Evolutionary conservation across 2,113 vertebrate genomes (phyloP).

Genomic region (Gymnorhina tibicen): DNA sequence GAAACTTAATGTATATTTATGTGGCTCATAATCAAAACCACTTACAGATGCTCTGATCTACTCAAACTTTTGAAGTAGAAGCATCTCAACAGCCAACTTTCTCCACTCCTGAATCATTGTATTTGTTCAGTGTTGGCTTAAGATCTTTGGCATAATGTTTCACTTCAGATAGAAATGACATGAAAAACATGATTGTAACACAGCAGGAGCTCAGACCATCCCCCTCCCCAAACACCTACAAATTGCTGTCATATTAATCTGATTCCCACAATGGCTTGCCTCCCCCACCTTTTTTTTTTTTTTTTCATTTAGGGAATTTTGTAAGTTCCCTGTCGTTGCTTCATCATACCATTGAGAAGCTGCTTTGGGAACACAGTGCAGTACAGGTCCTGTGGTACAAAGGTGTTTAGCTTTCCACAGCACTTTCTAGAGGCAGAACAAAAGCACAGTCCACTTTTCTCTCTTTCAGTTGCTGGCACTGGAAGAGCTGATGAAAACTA

Average conservation of each 20-base stretch:
- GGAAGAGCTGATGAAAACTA: not conserved
- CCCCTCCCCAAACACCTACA: not conserved
- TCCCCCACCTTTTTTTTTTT: accelerated
- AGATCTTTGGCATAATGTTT: not conserved
- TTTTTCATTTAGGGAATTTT: not conserved
- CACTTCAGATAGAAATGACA: not conserved
- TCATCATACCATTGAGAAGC: not conserved
- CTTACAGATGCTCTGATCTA: not conserved
- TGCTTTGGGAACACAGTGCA: not conserved
- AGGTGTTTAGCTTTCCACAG: not conserved
- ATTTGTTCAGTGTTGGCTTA: not conserved
- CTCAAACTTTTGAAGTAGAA: not conserved
- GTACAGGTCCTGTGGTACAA: not conserved
- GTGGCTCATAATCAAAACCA: not conserved
- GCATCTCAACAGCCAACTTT: not conserved
- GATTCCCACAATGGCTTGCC: not conserved
- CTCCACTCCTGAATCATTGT: accelerated
- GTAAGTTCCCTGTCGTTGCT: not conserved
- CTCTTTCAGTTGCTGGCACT: not conserved
- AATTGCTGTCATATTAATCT: not conserved
- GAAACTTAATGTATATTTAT: not conserved
- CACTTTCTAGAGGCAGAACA: not conserved
- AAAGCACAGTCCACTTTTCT: not conserved
- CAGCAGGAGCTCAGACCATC: not conserved
- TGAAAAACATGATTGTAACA: not conserved